Evolutionary conservation across 1,140 invertebrate genomes (phyloP), one percentile per base, ranked within the genome.

Genomic region (Drosophila auraria): DNA sequence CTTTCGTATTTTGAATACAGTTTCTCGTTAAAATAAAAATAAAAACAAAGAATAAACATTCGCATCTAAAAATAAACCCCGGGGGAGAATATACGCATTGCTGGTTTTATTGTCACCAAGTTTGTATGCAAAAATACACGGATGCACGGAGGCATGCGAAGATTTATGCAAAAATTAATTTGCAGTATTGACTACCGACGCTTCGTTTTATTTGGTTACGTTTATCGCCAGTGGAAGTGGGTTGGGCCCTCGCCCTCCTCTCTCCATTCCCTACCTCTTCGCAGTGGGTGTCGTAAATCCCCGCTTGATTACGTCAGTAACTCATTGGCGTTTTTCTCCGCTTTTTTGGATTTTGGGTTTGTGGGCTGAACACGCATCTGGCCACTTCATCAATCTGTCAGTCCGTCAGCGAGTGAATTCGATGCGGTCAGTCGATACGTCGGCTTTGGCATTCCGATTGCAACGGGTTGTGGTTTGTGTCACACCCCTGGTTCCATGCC

Each of bases 111-210:
- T 61, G 71, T 74, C 71, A 61, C 71, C 71, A 74, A 59, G 40
- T 77, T 66, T 68, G 57, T 51, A 65, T 58, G 73, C 58, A 50
- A 57, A 50, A 57, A 65, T 54, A 51, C 33, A 50, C 72, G 40
- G 23, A 38, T 56, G 54, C 38, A 57, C 33, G 11, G 33, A 11
- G 54, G 42, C 56, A 50, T 54, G 76, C 62, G 65, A 87, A 81
- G 81, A 87, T 89, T 89, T 87, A 87, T 87, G 81, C 84, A 89
- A 89, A 87, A 80, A 58, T 79, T 70, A 50, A 69, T 64, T 80
- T 71, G 51, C 56, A 58, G 47, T 59, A 83, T 79, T 44, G 50
- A 59, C 80, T 73, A 74, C 73, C 61, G 57, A 63, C 15, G 8
- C 20, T 64, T 56, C 70, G 42, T 66, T 72, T 74, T 64, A 78